Conservation (phyloP, 2,888 invertebrate species). For the Dichetophora obliterata region DNA sequence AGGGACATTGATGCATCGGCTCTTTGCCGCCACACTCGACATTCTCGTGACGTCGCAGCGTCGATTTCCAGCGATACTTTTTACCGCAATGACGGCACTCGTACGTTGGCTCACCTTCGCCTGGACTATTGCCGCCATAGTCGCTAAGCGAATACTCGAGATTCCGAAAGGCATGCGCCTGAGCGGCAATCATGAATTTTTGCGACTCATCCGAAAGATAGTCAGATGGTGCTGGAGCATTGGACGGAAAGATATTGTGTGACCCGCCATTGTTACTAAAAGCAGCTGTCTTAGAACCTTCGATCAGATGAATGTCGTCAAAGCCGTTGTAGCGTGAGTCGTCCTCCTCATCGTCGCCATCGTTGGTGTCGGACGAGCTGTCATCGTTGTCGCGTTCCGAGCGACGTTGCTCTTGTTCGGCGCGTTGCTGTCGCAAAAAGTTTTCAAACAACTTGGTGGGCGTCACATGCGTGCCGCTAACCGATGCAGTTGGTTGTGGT, state of each 20-base stretch:
- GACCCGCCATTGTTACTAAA: constrained; percentile 44
- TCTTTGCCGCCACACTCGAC: constrained; percentile 87
- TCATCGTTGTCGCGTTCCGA: constrained; percentile 58
- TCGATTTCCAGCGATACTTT: constrained; percentile 87
- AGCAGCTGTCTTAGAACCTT: constrained; percentile 57
- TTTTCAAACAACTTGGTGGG: constrained; percentile 61
- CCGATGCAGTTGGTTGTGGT: constrained; percentile 41
- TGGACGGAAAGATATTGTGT: constrained; percentile 44
- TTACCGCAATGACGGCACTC: constrained; percentile 84
- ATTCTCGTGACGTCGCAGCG: constrained; percentile 83
- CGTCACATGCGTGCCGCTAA: constrained; percentile 42
- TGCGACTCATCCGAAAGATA: constrained; percentile 60
- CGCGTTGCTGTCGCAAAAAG: constrained; percentile 57
- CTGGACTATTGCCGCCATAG: constrained; percentile 53
- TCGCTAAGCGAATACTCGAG: constrained; percentile 65
- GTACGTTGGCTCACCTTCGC: constrained; percentile 62
- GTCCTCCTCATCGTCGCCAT: constrained; percentile 63
- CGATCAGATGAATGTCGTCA: constrained; percentile 69
- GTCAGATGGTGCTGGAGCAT: constrained; percentile 46
- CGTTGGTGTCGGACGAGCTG: constrained; percentile 52
- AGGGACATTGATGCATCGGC: constrained; percentile 83
- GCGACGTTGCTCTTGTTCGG: constrained; percentile 42
- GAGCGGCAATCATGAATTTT: constrained; percentile 60
- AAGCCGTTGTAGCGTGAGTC: constrained; percentile 67
- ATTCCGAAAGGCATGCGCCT: constrained; percentile 61